phyloP scores from a whole-genome alignment of 37 sponge, comb jelly and placozoan species.

The Geodia barretti region DNA sequence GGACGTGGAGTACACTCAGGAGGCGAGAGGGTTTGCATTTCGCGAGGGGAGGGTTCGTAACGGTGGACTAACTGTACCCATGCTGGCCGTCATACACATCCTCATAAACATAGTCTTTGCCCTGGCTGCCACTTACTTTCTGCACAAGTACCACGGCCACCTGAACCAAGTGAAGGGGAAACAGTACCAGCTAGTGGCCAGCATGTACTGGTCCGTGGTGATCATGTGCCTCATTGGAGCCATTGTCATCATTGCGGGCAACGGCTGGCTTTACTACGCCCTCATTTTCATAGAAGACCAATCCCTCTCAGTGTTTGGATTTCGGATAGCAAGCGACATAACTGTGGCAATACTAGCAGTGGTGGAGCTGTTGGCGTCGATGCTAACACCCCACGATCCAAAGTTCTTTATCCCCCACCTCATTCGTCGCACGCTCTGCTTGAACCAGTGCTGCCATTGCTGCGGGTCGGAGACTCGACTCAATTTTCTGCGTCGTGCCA shows the following conservation, averaged over 20 bases:
- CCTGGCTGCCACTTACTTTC: background rate
- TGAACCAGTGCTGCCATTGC: background rate
- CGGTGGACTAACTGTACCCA: background rate
- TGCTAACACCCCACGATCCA: background rate
- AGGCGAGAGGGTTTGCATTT: background rate
- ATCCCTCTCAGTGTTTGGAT: background rate
- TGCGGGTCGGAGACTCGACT: background rate
- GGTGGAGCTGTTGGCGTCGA: background rate
- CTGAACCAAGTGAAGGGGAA: background rate
- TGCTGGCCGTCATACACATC: background rate
- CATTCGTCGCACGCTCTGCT: background rate
- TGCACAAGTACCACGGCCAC: background rate
- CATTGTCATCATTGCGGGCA: background rate
- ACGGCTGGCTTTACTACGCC: background rate
- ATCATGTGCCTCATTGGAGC: background rate
- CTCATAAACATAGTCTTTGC: background rate
- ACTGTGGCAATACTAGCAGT: background rate
- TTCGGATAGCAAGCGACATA: background rate
- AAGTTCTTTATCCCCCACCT: background rate
- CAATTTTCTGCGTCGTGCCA: background rate
- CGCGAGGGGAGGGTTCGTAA: background rate
- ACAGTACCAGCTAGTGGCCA: background rate
- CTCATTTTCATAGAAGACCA: background rate
- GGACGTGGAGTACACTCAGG: background rate
- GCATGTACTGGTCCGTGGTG: conserved; percentile 3